These are phyloP conservation scores for Monoplex corrugatus DNA, from an alignment of 2,888 invertebrate species.

Conservation along the genomic window DNA sequence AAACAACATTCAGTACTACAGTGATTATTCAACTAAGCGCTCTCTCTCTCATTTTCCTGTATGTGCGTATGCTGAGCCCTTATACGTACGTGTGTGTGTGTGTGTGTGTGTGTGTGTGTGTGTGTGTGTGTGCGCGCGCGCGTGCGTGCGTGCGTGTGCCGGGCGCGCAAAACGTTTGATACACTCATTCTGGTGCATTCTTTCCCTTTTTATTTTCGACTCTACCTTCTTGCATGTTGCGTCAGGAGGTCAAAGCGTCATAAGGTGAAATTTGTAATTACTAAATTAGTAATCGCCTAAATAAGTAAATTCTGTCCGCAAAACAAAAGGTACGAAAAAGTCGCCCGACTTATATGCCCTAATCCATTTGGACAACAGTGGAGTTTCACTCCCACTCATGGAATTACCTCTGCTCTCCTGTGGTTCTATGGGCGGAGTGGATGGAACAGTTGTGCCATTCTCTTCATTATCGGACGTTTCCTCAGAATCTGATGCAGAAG, in stretches of 20 bases:
- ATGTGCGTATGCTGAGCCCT: too few species aligned
- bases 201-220: too few species aligned
- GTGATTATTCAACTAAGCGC: too few species aligned
- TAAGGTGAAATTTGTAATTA: background rate
- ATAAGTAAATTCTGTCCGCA: background rate
- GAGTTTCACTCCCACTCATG: background rate
- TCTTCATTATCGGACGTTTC: background rate
- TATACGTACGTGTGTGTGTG: background rate
- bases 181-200: too few species aligned
- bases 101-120: background rate
- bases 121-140: background rate
- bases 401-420: slow-evolving; percentile 18
- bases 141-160: background rate
- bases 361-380: background rate
- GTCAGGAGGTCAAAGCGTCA: too few species aligned
- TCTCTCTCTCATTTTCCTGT: too few species aligned
- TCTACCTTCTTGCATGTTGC: too few species aligned
- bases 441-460: background rate
- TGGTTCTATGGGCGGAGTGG: background rate
- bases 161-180: too few species aligned
- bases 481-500: background rate
- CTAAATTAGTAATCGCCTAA: background rate
- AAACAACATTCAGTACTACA: background rate
- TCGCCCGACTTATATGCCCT: slow-evolving; percentile 16
- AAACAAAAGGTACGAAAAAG: slow-evolving; percentile 4